phyloP scores from a whole-genome alignment of 2,797 vertebrate genomes.

The Enteromius fasciolatus region DNA sequence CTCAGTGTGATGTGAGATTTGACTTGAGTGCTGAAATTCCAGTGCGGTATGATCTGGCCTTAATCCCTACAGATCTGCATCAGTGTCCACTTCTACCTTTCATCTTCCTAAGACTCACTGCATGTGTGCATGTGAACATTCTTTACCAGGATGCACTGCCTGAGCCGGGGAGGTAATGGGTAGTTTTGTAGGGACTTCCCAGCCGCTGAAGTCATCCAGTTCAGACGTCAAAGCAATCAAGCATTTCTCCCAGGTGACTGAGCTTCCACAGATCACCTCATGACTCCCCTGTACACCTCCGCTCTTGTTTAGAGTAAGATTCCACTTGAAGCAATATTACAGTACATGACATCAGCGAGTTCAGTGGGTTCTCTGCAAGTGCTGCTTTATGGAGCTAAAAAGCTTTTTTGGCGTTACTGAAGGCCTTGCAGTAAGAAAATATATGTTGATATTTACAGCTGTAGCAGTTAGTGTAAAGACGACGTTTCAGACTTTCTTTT shows the following conservation, averaged over 20 bases:
- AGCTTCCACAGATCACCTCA: conserved; percentile 19
- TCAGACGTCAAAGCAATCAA: conserved; percentile 68
- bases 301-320: conserved; percentile 9
- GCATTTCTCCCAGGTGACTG: conserved; percentile 48
- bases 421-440: not conserved
- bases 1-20: conserved; percentile 44
- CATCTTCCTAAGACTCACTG: conserved; percentile 80
- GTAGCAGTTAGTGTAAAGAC: not conserved
- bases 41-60: conserved; percentile 74
- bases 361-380: conserved; percentile 19
- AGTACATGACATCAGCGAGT: conserved; percentile 36
- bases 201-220: conserved; percentile 74
- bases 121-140: conserved; percentile 69
- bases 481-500: not conserved
- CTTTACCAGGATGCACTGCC: conserved; percentile 74
- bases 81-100: conserved; percentile 79
- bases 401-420: not conserved
- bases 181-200: conserved; percentile 75
- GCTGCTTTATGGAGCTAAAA: conserved; percentile 22
- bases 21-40: conserved; percentile 70
- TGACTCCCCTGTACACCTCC: not conserved
- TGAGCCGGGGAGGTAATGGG: conserved; percentile 71
- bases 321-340: conserved; percentile 10
- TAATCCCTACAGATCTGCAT: conserved; percentile 82
- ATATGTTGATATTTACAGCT: not conserved